Evolutionary conservation across 2,888 invertebrate genomes (phyloP).

Genomic region (Eudemis profundana): DNA sequence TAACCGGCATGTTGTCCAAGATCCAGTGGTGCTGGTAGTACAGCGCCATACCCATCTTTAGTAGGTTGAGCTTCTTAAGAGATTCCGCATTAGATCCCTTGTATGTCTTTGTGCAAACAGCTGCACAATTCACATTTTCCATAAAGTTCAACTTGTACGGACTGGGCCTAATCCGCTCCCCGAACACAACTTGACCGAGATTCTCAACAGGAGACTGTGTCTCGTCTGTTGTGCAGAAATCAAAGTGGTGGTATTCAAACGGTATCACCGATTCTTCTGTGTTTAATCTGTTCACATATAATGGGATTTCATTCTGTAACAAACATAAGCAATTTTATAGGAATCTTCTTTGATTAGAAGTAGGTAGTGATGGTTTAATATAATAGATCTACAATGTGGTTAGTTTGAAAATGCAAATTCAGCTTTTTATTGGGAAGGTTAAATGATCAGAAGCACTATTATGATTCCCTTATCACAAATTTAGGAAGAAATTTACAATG

Average conservation of each 20-base stretch:
- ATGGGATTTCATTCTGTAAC: constrained; percentile 93
- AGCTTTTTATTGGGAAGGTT: neutral
- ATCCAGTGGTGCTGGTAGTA: constrained; percentile 99
- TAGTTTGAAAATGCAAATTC: neutral
- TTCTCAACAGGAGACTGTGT: constrained; percentile 97
- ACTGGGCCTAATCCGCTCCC: constrained; percentile 98
- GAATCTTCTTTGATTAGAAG: too few relatives aligned
- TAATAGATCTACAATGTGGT: neutral
- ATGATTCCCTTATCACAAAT: constrained; percentile 28
- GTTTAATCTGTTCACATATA: constrained; percentile 98
- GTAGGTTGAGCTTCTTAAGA: constrained; percentile 89
- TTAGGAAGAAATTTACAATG: too few relatives aligned
- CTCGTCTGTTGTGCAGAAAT: constrained; percentile 94
- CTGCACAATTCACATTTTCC: constrained; percentile 87
- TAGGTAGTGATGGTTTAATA: too few relatives aligned
- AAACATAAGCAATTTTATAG: neutral
- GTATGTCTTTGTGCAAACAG: constrained; percentile 89
- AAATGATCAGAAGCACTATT: constrained; percentile 3
- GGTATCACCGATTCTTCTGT: constrained; percentile 99
- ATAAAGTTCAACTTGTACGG: constrained; percentile 95
- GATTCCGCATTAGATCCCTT: constrained; percentile 86
- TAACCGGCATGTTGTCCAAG: constrained; percentile 99
- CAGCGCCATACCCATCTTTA: constrained; percentile 96
- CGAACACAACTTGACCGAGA: constrained; percentile 99
- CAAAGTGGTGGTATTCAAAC: constrained; percentile 99